Evolutionary conservation across 2,888 invertebrate genomes (phyloP).

Genomic region (Beris chalybata): DNA sequence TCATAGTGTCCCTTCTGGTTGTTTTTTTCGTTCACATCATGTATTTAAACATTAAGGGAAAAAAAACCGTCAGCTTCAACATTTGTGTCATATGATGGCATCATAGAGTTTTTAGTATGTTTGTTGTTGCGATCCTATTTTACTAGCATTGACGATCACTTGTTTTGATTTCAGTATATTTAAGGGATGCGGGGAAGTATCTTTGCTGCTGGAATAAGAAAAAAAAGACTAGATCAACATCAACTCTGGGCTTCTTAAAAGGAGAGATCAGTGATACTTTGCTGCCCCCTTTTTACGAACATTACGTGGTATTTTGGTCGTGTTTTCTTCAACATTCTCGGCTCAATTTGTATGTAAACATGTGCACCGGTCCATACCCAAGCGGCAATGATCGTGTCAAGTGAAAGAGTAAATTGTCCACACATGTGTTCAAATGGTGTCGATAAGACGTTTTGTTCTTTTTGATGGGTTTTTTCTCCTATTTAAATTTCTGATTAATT

Average conservation of each 20-base stretch:
- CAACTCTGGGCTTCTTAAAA: background rate
- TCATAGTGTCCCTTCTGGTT: too few relatives aligned
- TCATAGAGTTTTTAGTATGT: too few relatives aligned
- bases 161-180: background rate
- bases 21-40: too few relatives aligned
- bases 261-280: background rate
- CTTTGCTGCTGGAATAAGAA: background rate
- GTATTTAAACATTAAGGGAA: too few relatives aligned
- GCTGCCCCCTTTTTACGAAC: background rate
- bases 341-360: conserved; percentile 35
- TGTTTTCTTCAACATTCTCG: conserved; percentile 4
- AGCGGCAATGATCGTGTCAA: background rate
- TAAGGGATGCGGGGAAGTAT: conserved; percentile 2
- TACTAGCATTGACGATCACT: too few relatives aligned
- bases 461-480: too few relatives aligned
- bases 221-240: background rate
- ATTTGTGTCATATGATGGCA: too few relatives aligned
- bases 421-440: conserved; percentile 36
- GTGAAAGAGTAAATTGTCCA: conserved; percentile 29
- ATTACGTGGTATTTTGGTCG: conserved; percentile 8
- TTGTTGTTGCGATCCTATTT: too few relatives aligned
- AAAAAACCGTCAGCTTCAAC: too few relatives aligned
- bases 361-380: conserved; percentile 34
- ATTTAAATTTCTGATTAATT: too few relatives aligned
- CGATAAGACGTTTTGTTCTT: conserved; percentile 25